Evolutionary conservation across 1,140 invertebrate species (phyloP).

Genomic region (Andrena cerasifolii): DNA sequence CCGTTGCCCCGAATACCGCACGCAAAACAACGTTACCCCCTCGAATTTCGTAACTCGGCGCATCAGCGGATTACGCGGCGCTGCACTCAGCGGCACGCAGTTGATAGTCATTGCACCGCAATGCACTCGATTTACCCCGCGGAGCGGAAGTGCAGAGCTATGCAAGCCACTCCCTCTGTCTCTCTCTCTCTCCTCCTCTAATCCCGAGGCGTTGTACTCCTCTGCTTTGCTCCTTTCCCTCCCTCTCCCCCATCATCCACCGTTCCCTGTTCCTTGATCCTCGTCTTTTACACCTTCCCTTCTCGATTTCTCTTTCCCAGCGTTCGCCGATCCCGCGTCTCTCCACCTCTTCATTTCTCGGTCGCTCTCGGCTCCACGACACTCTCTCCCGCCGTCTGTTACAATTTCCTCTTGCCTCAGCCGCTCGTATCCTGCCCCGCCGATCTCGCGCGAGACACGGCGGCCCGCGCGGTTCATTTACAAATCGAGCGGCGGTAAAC

Average conservation of each 20-base stretch:
- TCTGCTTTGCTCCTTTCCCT: background rate
- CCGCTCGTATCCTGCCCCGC: constrained; percentile 34
- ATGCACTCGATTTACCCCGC: constrained; percentile 48
- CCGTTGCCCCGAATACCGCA: background rate
- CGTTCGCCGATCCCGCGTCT: too few species aligned
- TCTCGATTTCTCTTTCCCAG: background rate
- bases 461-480: constrained; percentile 26
- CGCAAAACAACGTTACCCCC: constrained; percentile 32
- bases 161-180: constrained; percentile 19
- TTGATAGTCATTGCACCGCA: constrained; percentile 42
- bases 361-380: background rate
- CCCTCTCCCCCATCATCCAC: background rate
- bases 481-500: constrained; percentile 1
- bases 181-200: background rate
- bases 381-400: constrained; percentile 8
- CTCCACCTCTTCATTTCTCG: background rate
- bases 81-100: constrained; percentile 31
- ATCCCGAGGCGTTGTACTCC: background rate
- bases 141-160: constrained; percentile 51
- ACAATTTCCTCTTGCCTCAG: constrained; percentile 25
- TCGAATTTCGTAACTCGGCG: constrained; percentile 54
- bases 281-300: background rate
- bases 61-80: constrained; percentile 28
- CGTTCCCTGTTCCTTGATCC: background rate
- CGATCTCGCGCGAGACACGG: constrained; percentile 37